These are phyloP conservation scores for Sesamia inferens DNA, from an alignment of 2,888 invertebrate genomes.

Conservation along the genomic window DNA sequence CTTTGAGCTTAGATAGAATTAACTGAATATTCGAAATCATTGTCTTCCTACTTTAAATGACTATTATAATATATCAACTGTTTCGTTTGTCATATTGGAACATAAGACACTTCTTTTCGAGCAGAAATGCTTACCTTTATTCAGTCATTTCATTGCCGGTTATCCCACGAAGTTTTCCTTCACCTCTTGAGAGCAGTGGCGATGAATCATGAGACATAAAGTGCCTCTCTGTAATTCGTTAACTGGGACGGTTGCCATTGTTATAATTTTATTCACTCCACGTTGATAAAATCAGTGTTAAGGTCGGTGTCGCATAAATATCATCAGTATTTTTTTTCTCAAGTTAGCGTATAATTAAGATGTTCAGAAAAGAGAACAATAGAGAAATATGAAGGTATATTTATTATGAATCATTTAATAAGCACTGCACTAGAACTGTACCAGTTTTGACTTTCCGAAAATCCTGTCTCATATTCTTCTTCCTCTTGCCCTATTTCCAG, in stretches of 20 bases:
- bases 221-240: too few relatives aligned
- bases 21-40: conserved; percentile 8
- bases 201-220: not conserved
- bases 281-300: too few relatives aligned
- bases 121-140: not conserved
- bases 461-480: not conserved
- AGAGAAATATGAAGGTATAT: not conserved
- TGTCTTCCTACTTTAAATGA: not conserved
- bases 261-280: not conserved
- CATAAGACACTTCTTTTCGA: not conserved
- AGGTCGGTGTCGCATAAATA: not conserved
- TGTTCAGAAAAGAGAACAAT: not conserved
- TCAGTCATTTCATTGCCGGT: not conserved
- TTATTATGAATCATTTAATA: not conserved
- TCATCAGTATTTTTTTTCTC: not conserved
- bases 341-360: not conserved
- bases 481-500: too few relatives aligned
- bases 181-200: not conserved
- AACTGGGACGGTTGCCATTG: not conserved
- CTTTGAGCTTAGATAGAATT: conserved; percentile 38
- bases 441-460: not conserved
- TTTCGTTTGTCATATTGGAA: not conserved
- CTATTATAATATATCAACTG: too few relatives aligned
- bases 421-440: not conserved
- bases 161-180: not conserved